Conservation (phyloP, 2,113 vertebrate species). For the Bucco capensis region DNA sequence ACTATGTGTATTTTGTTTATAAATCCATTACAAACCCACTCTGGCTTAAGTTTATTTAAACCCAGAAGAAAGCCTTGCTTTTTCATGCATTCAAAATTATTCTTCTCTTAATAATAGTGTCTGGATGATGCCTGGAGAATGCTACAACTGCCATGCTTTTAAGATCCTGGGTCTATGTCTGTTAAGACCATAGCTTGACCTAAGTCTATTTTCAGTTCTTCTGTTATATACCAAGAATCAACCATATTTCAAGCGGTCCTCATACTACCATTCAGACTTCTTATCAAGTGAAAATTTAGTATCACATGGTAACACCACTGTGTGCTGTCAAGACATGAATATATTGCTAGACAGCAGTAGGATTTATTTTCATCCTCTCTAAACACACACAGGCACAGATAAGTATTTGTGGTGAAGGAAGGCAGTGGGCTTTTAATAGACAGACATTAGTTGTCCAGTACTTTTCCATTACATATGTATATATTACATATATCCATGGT, state of each 20-base stretch:
- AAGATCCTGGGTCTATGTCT: not conserved
- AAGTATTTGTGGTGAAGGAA: not conserved
- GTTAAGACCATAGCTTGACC: not conserved
- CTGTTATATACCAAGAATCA: not conserved
- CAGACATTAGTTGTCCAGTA: not conserved
- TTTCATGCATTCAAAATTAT: not conserved
- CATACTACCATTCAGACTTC: not conserved
- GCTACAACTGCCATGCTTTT: not conserved
- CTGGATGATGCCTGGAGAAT: not conserved
- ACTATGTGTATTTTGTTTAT: not conserved
- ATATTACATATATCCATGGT: not conserved
- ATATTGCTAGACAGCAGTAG: not conserved
- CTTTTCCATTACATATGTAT: not conserved
- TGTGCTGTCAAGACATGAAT: constrained; percentile 18
- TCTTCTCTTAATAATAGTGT: not conserved
- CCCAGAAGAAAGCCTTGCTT: not conserved
- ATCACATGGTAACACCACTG: not conserved
- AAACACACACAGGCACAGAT: not conserved
- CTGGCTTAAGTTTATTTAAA: not conserved
- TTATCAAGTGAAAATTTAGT: constrained; percentile 33
- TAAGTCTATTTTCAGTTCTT: constrained; percentile 3
- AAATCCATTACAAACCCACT: not conserved
- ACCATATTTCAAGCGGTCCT: not conserved
- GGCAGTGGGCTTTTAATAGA: not conserved
- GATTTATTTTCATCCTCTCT: constrained; percentile 12